Evolutionary conservation across 2,113 vertebrate species (phyloP).

Genomic region (Solea senegalensis): DNA sequence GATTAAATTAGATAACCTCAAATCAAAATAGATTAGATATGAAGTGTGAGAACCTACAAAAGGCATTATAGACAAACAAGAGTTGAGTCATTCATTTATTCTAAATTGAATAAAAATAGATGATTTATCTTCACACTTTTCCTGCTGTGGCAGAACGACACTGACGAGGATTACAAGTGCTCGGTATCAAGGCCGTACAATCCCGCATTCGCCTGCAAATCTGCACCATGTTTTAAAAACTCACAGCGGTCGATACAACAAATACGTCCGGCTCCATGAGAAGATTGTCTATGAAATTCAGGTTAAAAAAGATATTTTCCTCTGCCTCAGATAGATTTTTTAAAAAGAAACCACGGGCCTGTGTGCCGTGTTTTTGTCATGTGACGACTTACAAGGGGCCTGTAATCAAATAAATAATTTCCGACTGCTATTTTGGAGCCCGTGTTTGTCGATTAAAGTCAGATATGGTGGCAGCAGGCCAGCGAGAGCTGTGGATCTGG

Average conservation of each 20-base stretch:
- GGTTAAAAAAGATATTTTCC: no score
- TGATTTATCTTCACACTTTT: conserved; percentile 8
- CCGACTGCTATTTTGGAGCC: conserved; percentile 41
- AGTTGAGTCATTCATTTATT: no score
- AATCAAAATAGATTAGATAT: no score
- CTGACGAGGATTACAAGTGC: neutral
- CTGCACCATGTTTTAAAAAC: neutral
- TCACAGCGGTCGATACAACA: neutral
- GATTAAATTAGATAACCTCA: neutral
- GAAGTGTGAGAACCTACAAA: no score
- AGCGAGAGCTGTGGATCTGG: conserved; percentile 49
- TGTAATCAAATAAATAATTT: conserved; percentile 16
- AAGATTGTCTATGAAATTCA: neutral
- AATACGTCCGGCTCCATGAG: no score
- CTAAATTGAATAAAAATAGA: neutral
- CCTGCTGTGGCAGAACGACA: conserved; percentile 2
- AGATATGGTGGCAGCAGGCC: conserved; percentile 45
- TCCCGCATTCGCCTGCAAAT: neutral
- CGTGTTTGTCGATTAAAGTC: conserved; percentile 39
- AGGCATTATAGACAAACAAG: no score
- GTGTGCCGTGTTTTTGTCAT: neutral
- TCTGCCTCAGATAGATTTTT: no score
- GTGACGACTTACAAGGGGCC: neutral
- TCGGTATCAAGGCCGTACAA: neutral
- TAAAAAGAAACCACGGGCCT: no score